A percentile compares a stretch with the other conserved stretches of the same genome.
Evolutionary conservation across 2,113 vertebrate genomes (phyloP).

Genomic region (Cyphomyrus plagiostoma): DNA sequence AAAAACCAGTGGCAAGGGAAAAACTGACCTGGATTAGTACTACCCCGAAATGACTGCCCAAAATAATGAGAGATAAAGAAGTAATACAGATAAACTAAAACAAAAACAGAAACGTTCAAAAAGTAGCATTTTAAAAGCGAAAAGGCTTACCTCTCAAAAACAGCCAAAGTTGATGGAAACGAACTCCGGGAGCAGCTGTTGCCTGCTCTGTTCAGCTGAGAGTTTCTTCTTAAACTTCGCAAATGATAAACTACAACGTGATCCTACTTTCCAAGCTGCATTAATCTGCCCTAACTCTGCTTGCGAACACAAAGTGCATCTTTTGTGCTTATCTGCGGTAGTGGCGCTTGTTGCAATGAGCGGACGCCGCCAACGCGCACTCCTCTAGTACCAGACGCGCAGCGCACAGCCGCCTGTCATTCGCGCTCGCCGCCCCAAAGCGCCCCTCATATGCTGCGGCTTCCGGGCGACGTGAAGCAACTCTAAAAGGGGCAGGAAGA

Average conservation of each 20-base stretch:
- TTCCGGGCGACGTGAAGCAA: slow-evolving; percentile 14
- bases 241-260: neutral
- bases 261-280: neutral
- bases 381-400: neutral
- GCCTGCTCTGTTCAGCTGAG: neutral
- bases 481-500: slow-evolving; percentile 20
- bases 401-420: slow-evolving; percentile 18
- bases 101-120: neutral
- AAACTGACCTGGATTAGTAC: neutral
- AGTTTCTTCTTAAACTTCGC: neutral
- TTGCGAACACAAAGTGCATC: neutral
- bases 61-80: neutral
- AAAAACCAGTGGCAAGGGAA: neutral
- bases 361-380: neutral
- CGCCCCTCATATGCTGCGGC: neutral
- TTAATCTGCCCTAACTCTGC: neutral
- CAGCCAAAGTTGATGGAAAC: neutral
- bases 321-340: neutral
- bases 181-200: neutral
- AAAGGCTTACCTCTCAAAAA: neutral
- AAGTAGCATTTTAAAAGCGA: neutral
- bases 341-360: neutral
- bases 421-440: neutral
- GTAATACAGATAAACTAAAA: neutral
- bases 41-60: neutral